Percentiles rank a stretch among this genome's conserved stretches.
phyloP scores from a whole-genome alignment of 2,888 invertebrate genomes.

The Hyles lineata region DNA sequence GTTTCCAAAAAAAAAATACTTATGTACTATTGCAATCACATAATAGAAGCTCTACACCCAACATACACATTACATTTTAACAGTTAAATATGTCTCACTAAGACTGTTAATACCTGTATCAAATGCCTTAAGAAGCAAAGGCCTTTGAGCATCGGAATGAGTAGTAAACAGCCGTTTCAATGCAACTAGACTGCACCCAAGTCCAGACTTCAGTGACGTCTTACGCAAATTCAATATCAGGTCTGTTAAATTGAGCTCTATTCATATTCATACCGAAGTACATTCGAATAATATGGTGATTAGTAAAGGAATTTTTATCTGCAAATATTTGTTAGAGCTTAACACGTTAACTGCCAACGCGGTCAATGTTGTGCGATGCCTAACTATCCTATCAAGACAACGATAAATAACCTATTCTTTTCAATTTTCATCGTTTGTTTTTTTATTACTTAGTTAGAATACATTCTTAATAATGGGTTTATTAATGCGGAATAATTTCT shows the following conservation, averaged over 20 bases:
- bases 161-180: constrained; percentile 6
- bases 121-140: not conserved
- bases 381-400: too few relatives aligned
- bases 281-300: constrained; percentile 2
- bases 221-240: constrained; percentile 66
- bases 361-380: too few relatives aligned
- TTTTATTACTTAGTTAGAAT: too few relatives aligned
- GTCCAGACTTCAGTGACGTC: constrained; percentile 30
- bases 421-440: too few relatives aligned
- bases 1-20: too few relatives aligned
- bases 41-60: too few relatives aligned
- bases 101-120: not conserved
- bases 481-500: too few relatives aligned
- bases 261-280: constrained; percentile 70
- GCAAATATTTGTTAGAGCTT: not conserved
- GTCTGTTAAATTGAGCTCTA: constrained; percentile 62
- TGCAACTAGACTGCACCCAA: constrained; percentile 8
- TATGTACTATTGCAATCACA: too few relatives aligned
- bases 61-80: not conserved
- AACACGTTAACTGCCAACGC: too few relatives aligned
- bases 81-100: not conserved
- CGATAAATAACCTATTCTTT: too few relatives aligned
- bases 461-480: too few relatives aligned
- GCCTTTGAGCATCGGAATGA: not conserved
- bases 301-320: constrained; percentile 14